Evolutionary conservation across 2,797 vertebrate species (phyloP), one percentile per base, ranked within the genome.

Genomic region (Fratercula arctica): DNA sequence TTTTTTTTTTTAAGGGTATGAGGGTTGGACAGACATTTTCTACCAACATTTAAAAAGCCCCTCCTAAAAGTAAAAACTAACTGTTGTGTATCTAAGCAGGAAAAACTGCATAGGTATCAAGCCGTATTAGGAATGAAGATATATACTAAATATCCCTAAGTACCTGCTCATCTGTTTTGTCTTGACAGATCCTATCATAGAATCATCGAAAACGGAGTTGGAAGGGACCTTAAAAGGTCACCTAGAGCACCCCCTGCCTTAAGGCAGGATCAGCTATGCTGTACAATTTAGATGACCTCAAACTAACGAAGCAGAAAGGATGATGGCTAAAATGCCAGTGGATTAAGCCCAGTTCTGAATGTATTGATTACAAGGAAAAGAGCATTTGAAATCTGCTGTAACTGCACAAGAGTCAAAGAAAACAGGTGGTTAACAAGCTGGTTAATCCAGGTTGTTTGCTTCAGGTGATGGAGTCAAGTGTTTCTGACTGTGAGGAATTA

Each of bases 401-500:
- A 89, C 92, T 84, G 90, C 85, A 73, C 82, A 93, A 78, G 79
- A 96, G 89, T 97, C 85, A 91, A 93, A 95, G 69, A 96, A 96
- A 95, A 88, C 93, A 96, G 95, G 92, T 96, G 81, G 85, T 96
- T 95, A 97, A 96, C 87, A 97, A 80, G 89, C 64, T 96, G 94
- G 79, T 97, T 97, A 97, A 96, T 95, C 89, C 92, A 92, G 85
- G 87, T 88, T 94, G 95, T 78, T 95, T 87, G 88, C 81, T 95
- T 94, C 94, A 84, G 95, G 93, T 96, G 95, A 96, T 57, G 69
- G 89, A 96, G 93, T 97, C 92, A 96, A 96, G 88, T 83, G 92
- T 84, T 97, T 96, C 95, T 94, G 91, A 94, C 93, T 96, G 87
- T 77, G 93, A 95, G 90, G 61, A 96, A 96, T 94, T 95, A 94